Evolutionary conservation across 2,113 vertebrate species (phyloP), one percentile per base, ranked within the genome.

Genomic region (Corvus hawaiiensis): DNA sequence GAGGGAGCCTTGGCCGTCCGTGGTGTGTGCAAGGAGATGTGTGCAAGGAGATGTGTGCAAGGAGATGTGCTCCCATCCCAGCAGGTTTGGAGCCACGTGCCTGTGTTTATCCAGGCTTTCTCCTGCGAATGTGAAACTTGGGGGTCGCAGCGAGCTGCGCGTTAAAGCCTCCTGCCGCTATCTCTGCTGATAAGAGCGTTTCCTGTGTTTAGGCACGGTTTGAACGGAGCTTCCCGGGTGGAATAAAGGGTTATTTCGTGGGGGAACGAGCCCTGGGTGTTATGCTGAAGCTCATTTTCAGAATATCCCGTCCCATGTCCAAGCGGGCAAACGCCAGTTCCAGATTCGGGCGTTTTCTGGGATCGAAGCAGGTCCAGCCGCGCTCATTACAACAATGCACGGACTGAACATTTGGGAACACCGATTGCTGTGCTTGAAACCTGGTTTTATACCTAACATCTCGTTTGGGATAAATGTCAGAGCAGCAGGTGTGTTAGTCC

Each of bases 101-200:
- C 48, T 3, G 9, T 16, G 11, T 63, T 61, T 48, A 55, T 89
- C 59, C 62, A 30, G 30, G 27, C n/a, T 89, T 75, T 71, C 19
- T 54, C 37, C 61, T 11, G 59, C 0, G 1, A 41, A 3, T 3
- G 13, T 5, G 26, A 27, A 80, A 24, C 16, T 33, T 21, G 6
- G 30, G 58, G 32, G n/a, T 33, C 0, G 2, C 43, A 28, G 71
- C 3, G 9, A 91, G 58, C 44, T 3, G 44, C 1, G 4, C 0
- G 10, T 58, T 69, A 37, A 77, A 88, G 37, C 15, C 1, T 46
- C 23, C 1, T 3, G 62, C 10, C 20, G 44, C 66, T 44, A 12
- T 54, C 78, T 56, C 49, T 1, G 27, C 84, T 44, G 86, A 39
- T 86, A 74, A 84, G 55, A 48, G 51, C 1, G 0, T 81, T 92